Evolutionary conservation across 2,113 vertebrate species (phyloP).

Genomic region (Percopsis transmontana): DNA sequence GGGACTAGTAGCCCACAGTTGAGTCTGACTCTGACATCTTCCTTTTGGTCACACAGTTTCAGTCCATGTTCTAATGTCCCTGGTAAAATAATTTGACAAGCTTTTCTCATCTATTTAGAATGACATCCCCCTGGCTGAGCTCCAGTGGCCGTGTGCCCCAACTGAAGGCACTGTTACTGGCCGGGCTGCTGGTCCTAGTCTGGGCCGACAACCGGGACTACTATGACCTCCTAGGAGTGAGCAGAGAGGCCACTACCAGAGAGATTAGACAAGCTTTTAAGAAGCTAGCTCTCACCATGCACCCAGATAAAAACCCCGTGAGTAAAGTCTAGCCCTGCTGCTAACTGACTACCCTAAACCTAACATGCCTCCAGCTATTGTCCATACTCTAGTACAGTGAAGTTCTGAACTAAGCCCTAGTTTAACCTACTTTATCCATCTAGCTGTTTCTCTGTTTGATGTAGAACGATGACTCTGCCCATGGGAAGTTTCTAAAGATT

Average conservation of each 20-base stretch:
- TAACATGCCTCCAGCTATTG: not conserved
- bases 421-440: not conserved
- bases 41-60: no score
- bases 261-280: conserved; percentile 97
- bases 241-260: conserved; percentile 88
- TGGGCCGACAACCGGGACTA: conserved; percentile 82
- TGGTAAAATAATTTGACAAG: not conserved
- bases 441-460: conserved; percentile 41
- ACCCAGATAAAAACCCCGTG: conserved; percentile 98
- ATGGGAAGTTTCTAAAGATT: conserved; percentile 94
- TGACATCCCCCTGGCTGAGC: not conserved
- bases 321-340: conserved; percentile 50
- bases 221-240: conserved; percentile 88
- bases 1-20: no score
- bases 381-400: not conserved
- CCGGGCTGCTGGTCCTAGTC: conserved; percentile 50
- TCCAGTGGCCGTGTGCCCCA: not conserved
- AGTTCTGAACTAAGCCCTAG: not conserved
- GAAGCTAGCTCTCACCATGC: conserved; percentile 92
- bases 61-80: not conserved
- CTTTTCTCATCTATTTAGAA: not conserved
- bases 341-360: not conserved
- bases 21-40: no score
- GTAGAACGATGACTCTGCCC: conserved; percentile 88
- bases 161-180: conserved; percentile 17